These are phyloP conservation scores for Gryllus longicercus DNA, from an alignment of 2,888 invertebrate genomes.

Conservation along the genomic window DNA sequence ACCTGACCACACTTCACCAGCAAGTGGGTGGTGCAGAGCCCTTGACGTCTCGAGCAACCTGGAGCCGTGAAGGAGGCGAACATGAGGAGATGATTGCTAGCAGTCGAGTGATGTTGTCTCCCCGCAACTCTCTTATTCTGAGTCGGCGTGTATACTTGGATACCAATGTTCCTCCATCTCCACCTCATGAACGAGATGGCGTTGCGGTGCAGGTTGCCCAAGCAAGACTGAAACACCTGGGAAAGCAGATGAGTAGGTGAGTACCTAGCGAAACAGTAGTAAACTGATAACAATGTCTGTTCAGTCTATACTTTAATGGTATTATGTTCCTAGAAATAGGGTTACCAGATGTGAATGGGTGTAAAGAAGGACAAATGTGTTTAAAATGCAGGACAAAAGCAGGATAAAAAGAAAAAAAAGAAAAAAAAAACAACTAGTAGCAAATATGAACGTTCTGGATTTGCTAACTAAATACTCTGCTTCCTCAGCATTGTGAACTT, in stretches of 20 bases:
- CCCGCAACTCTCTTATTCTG: conserved; percentile 56
- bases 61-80: not conserved
- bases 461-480: no score
- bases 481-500: no score
- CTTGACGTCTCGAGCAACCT: conserved; percentile 35
- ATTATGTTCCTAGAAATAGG: no score
- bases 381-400: no score
- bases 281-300: not conserved
- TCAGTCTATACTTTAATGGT: no score
- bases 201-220: conserved; percentile 47
- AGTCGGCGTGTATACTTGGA: conserved; percentile 53
- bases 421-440: no score
- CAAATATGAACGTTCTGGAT: no score
- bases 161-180: conserved; percentile 54
- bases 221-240: conserved; percentile 58
- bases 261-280: not conserved
- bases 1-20: conserved; percentile 57
- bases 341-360: no score
- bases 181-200: conserved; percentile 48
- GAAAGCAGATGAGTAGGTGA: conserved; percentile 57
- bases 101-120: conserved; percentile 55
- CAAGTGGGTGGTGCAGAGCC: conserved; percentile 56
- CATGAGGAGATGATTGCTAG: conserved; percentile 32
- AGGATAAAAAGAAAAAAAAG: no score
- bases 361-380: no score